Evolutionary conservation across 2,113 vertebrate genomes (phyloP).

Genomic region (Junco hyemalis): DNA sequence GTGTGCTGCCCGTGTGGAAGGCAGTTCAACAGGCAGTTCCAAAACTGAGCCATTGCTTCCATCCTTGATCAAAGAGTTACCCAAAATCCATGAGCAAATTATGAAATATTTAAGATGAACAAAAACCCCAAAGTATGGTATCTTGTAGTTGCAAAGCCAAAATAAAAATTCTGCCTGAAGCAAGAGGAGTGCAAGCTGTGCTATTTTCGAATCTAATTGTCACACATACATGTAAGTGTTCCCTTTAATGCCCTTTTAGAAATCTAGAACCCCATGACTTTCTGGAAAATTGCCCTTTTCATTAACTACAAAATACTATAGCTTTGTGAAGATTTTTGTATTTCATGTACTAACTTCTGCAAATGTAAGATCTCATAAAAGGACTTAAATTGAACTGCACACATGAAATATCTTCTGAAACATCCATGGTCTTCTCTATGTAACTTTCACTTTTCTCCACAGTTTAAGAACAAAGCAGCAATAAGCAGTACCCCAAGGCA

Average conservation of each 20-base stretch:
- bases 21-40: not conserved
- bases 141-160: not conserved
- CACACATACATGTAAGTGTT: not conserved
- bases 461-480: not conserved
- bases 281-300: not conserved
- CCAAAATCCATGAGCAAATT: not conserved
- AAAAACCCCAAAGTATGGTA: accelerated
- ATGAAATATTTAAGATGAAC: not conserved
- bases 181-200: not conserved
- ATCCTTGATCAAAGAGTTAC: not conserved
- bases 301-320: not conserved
- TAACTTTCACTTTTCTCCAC: not conserved
- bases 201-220: not conserved
- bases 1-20: not conserved
- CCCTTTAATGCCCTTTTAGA: not conserved
- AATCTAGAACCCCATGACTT: not conserved
- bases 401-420: not conserved
- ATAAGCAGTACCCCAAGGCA: not conserved
- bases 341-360: not conserved
- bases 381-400: not conserved
- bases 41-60: not conserved
- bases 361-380: not conserved
- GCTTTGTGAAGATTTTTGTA: not conserved
- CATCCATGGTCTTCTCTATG: not conserved
- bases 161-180: not conserved